Evolutionary conservation across 2,888 invertebrate genomes (phyloP).

Genomic region (Dilophus febrilis): DNA sequence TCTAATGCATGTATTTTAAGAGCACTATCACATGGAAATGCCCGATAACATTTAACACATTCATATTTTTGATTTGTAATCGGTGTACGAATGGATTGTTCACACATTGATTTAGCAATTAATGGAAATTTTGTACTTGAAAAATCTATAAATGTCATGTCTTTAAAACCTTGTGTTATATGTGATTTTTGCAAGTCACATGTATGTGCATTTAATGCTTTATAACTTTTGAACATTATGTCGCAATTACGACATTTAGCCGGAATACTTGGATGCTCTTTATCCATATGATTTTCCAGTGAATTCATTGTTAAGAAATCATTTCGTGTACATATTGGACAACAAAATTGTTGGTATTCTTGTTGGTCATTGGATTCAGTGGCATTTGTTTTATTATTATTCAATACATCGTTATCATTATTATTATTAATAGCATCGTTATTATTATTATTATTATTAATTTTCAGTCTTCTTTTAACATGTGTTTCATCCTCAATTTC

Average conservation of each 20-base stretch:
- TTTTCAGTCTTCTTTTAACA: conserved; percentile 1
- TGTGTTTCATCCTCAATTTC: conserved; percentile 5
- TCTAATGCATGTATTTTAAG: conserved; percentile 47
- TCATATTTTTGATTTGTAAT: conserved; percentile 43
- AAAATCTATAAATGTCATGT: conserved; percentile 63
- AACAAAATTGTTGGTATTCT: conserved; percentile 27
- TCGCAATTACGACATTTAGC: conserved; percentile 58
- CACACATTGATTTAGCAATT: conserved; percentile 56
- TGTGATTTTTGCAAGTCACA: conserved; percentile 31
- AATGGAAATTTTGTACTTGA: conserved; percentile 62
- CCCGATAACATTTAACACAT: conserved; percentile 50
- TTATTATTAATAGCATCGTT: conserved; percentile 16
- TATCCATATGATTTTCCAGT: conserved; percentile 47
- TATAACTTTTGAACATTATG: conserved; percentile 53
- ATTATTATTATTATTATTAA: neutral
- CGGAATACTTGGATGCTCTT: conserved; percentile 45
- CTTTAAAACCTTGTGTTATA: conserved; percentile 40
- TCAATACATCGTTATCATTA: conserved; percentile 13
- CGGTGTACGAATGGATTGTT: conserved; percentile 41
- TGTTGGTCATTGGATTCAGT: too few species aligned
- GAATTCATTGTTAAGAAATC: conserved; percentile 41
- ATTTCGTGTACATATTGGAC: conserved; percentile 44
- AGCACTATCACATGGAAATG: conserved; percentile 53
- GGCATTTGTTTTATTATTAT: conserved; percentile 2
- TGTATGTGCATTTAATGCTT: conserved; percentile 52